A percentile compares a stretch with the other conserved stretches of the same genome.
These are phyloP conservation scores for Nyctibius bracteatus DNA, from an alignment of 2,113 vertebrate species.

Conservation along the genomic window DNA sequence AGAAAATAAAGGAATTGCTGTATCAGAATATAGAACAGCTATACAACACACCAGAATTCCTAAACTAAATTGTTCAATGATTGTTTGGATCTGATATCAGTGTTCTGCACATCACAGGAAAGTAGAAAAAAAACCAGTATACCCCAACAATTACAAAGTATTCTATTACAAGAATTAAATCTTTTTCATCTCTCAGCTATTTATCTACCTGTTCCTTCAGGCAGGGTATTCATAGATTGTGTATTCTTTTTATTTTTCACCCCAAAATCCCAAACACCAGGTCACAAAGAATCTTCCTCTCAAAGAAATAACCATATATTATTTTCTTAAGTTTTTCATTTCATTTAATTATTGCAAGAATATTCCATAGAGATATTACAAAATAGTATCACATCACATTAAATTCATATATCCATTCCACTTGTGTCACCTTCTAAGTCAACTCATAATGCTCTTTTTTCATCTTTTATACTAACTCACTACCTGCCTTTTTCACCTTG, in stretches of 20 bases:
- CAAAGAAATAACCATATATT: background rate
- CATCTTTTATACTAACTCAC: background rate
- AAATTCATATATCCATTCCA: background rate
- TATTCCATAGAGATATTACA: background rate
- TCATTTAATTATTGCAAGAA: background rate
- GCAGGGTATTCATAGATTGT: background rate
- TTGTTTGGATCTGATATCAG: background rate
- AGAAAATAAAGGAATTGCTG: background rate
- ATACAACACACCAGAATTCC: background rate
- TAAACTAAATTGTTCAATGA: background rate
- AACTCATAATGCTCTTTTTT: background rate
- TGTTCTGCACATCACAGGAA: background rate
- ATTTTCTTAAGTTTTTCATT: background rate
- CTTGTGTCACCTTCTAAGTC: background rate
- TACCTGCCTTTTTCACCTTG: background rate
- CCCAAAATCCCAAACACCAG: background rate
- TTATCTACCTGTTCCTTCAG: background rate
- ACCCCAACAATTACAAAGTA: background rate
- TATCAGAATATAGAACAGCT: background rate
- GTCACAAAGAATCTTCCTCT: background rate
- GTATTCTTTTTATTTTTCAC: background rate
- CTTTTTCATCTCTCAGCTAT: background rate
- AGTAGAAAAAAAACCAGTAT: background rate
- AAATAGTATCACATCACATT: background rate
- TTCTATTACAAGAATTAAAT: background rate